phyloP scores from a whole-genome alignment of 1,140 invertebrate genomes.

The Helicoverpa armigera region DNA sequence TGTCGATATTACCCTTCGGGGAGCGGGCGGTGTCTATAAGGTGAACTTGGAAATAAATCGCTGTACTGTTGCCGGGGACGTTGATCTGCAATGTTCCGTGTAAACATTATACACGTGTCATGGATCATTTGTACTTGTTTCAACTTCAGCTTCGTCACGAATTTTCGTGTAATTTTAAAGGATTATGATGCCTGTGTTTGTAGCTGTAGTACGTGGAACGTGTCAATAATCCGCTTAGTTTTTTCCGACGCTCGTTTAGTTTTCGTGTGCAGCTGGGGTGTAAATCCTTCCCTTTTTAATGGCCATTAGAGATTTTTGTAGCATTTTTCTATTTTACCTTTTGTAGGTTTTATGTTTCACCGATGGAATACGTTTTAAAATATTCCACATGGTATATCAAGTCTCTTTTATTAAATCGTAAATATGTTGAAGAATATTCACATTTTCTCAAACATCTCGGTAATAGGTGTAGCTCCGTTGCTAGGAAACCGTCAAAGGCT shows the following conservation, averaged over 20 bases:
- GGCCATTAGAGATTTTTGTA: conserved; percentile 9
- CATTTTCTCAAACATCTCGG: conserved; percentile 34
- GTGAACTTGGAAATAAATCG: conserved; percentile 72
- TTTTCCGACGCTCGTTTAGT: conserved; percentile 11
- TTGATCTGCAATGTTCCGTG: conserved; percentile 65
- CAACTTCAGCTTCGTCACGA: background rate
- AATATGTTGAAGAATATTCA: conserved; percentile 37
- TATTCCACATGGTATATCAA: background rate
- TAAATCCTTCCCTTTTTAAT: conserved; percentile 21
- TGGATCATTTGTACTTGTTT: conserved; percentile 41
- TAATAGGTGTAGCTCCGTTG: conserved; percentile 42
- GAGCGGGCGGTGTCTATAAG: conserved; percentile 53
- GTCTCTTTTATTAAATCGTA: background rate
- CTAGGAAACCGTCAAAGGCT: conserved; percentile 52
- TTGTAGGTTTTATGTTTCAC: background rate
- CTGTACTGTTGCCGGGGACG: conserved; percentile 64
- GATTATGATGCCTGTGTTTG: background rate
- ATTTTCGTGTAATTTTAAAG: conserved; percentile 1
- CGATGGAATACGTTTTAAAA: too few species aligned
- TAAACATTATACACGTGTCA: conserved; percentile 50
- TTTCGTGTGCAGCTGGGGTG: background rate
- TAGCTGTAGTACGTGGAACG: background rate
- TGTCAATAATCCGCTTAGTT: conserved; percentile 37
- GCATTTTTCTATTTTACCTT: background rate
- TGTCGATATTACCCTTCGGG: conserved; percentile 53